These are phyloP conservation scores for Cataglyphis hispanica DNA, from an alignment of 1,140 invertebrate genomes.

Conservation along the genomic window DNA sequence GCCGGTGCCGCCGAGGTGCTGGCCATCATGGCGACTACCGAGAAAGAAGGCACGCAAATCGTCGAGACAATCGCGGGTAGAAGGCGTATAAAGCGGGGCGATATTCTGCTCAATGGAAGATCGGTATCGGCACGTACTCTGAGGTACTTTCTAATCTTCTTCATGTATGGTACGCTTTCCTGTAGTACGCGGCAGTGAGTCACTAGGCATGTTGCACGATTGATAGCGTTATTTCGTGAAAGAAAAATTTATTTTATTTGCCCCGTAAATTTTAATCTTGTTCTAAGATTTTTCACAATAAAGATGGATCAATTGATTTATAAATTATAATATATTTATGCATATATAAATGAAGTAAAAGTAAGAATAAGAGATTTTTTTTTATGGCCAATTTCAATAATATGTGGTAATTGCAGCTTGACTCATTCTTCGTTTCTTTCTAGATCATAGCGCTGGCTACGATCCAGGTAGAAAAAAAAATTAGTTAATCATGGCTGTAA, in stretches of 20 bases:
- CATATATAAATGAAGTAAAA: background rate
- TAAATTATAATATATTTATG: background rate
- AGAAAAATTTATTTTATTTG: background rate
- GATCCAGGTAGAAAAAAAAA: constrained; percentile 19
- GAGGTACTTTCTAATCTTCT: constrained; percentile 80
- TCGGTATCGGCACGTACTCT: constrained; percentile 91
- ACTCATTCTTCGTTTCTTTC: constrained; percentile 18
- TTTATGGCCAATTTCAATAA: background rate
- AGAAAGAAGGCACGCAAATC: constrained; percentile 87
- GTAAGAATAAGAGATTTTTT: background rate
- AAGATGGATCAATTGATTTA: background rate
- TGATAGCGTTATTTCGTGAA: background rate
- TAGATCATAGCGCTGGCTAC: constrained; percentile 8
- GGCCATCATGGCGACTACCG: constrained; percentile 94
- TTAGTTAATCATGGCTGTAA: constrained; percentile 41
- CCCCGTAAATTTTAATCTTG: background rate
- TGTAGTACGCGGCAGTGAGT: constrained; percentile 8
- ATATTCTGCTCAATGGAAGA: constrained; percentile 95
- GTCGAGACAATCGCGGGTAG: constrained; percentile 93
- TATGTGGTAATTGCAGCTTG: background rate
- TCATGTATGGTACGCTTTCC: constrained; percentile 1
- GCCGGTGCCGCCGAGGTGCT: constrained; percentile 96
- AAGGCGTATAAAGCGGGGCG: constrained; percentile 90
- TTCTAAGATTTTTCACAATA: background rate
- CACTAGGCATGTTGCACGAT: background rate